Evolutionary conservation across 2,113 vertebrate species (phyloP), one percentile per base, ranked within the genome.

Genomic region (Phylloscopus trochiloides): DNA sequence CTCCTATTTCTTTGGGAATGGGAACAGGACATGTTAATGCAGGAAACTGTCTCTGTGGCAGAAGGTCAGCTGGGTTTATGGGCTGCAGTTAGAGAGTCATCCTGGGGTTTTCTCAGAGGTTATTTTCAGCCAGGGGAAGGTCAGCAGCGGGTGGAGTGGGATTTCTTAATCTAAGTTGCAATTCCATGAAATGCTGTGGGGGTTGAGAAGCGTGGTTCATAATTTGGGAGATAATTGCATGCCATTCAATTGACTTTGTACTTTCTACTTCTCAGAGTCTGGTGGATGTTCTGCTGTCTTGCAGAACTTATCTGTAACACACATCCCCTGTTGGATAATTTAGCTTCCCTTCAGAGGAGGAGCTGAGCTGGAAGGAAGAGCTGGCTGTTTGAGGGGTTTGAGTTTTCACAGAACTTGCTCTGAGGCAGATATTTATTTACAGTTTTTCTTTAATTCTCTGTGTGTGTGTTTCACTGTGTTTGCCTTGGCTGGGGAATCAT

Each of bases 141-240:
- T 82, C 90, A 88, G 85, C 54, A 45, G 74, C 12, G 12, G 78
- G 66, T 29, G 42, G 85, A 93, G 50, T 57, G 66, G 62, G 84
- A 87, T 90, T 87, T 86, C 63, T 85, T 65, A 48, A 42, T 48
- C 80, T 42, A 65, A 84, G 73, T 9, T 65, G 36, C 43, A 45
- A 79, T 87, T 90, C 93, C 70, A 68, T 50, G 28, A 89, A 78
- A 85, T 13, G 43, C 77, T 76, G n/a, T 14, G 66, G 50, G 77
- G 62, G 52, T 61, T 91, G 70, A 26, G 65, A 89, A 91, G 42
- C 1, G 11, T 0, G 1, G 40, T 61, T 63, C 40, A 20, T 66
- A 93, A 92, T 90, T 79, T 28, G 50, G 76, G 61, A 95, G 66
- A 90, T 96, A 97, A 96, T 62, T 79, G 77, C 66, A 4, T 31